Evolutionary conservation across 2,113 vertebrate species (phyloP).

Genomic region (Himantopus leucocephalus): DNA sequence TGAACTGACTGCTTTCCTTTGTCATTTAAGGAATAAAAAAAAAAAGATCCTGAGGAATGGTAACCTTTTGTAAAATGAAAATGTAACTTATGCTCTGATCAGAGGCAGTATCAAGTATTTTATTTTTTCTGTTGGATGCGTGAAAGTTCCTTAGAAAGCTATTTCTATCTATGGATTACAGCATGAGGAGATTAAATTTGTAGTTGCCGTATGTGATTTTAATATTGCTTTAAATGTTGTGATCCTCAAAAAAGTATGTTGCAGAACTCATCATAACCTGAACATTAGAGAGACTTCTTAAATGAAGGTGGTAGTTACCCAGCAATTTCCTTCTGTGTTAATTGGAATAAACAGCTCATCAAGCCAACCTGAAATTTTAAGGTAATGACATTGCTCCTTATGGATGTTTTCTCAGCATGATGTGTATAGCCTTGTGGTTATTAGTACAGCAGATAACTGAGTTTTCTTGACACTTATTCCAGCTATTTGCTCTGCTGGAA

Average conservation of each 20-base stretch:
- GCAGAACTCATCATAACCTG: background rate
- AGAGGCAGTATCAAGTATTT: background rate
- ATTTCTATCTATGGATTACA: background rate
- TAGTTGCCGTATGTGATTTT: background rate
- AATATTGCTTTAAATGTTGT: background rate
- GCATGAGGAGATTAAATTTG: background rate
- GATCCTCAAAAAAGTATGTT: background rate
- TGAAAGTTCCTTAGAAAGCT: background rate
- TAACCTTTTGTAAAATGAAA: background rate
- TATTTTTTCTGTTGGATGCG: background rate
- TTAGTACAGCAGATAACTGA: conserved; percentile 32
- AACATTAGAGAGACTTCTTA: background rate
- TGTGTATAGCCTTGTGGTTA: conserved; percentile 16
- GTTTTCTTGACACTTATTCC: conserved; percentile 23
- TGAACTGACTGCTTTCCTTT: background rate
- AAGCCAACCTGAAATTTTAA: conserved; percentile 49
- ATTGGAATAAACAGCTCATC: conserved; percentile 64
- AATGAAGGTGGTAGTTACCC: conserved; percentile 26
- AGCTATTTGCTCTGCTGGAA: conserved; percentile 38
- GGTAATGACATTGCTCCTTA: conserved; percentile 41
- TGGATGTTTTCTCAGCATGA: conserved; percentile 50
- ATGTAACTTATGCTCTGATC: background rate
- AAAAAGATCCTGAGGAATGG: background rate
- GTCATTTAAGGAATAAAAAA: background rate
- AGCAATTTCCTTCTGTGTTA: conserved; percentile 47